Evolutionary conservation across 1,140 invertebrate species (phyloP).

Genomic region (Rhynchophorus ferrugineus): DNA sequence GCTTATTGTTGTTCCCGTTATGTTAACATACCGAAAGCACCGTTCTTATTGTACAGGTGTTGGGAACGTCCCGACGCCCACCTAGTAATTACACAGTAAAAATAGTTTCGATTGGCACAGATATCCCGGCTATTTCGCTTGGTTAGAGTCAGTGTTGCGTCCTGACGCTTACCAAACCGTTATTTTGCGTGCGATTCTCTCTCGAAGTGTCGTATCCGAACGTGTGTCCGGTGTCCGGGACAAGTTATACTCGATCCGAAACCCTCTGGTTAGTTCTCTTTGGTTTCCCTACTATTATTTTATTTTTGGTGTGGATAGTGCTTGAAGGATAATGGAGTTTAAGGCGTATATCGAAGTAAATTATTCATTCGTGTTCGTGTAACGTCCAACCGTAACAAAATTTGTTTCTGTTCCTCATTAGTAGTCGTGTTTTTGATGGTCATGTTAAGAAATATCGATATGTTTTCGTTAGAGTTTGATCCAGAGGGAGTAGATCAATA

Average conservation of each 20-base stretch:
- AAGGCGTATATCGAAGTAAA: no score
- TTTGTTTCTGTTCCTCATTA: background rate
- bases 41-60: slow-evolving; percentile 22
- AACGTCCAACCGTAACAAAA: no score
- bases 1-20: no score
- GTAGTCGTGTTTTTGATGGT: background rate
- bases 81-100: slow-evolving; percentile 24
- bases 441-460: no score
- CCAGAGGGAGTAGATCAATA: no score
- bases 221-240: background rate
- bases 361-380: no score
- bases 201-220: background rate
- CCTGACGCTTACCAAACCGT: slow-evolving; percentile 11
- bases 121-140: slow-evolving; percentile 20
- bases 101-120: slow-evolving; percentile 24
- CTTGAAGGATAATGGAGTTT: no score
- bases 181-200: background rate
- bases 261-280: no score
- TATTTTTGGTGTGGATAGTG: background rate
- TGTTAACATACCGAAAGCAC: background rate
- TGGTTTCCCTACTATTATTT: background rate
- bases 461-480: no score
- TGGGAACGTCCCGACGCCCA: slow-evolving; percentile 8
- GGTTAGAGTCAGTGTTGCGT: slow-evolving; percentile 18
- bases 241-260: background rate